A percentile compares a stretch with the other conserved stretches of the same genome.
Evolutionary conservation across 2,113 vertebrate genomes (phyloP).

Genomic region (Carassius auratus): DNA sequence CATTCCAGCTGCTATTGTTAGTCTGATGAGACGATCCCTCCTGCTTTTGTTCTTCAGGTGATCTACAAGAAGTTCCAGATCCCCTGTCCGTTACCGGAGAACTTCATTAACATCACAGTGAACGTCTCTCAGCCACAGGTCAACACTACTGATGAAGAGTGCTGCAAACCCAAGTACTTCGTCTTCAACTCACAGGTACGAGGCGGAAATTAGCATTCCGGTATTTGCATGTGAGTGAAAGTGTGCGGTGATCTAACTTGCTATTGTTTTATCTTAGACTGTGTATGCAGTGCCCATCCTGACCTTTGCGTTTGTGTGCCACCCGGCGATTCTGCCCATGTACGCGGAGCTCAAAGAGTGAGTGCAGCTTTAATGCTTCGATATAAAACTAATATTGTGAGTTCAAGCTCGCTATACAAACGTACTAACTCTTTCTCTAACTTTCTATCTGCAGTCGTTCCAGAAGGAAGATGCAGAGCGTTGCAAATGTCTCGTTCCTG

Average conservation of each 20-base stretch:
- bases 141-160: slow-evolving; percentile 69
- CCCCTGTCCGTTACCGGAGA: slow-evolving; percentile 79
- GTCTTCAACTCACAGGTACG: slow-evolving; percentile 91
- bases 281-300: slow-evolving; percentile 95
- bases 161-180: slow-evolving; percentile 89
- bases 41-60: slow-evolving; percentile 78
- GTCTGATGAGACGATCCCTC: background rate
- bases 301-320: slow-evolving; percentile 96
- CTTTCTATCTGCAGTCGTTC: slow-evolving; percentile 80
- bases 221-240: background rate
- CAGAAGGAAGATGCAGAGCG: slow-evolving; percentile 91
- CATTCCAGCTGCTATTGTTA: background rate
- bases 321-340: slow-evolving; percentile 95
- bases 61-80: slow-evolving; percentile 97
- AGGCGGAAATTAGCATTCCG: background rate
- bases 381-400: background rate
- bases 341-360: slow-evolving; percentile 96
- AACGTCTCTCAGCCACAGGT: slow-evolving; percentile 68
- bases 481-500: slow-evolving; percentile 95
- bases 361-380: slow-evolving; percentile 55
- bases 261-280: slow-evolving; percentile 76
- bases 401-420: background rate
- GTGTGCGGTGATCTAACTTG: background rate
- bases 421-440: slow-evolving; percentile 13
- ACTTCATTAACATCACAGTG: slow-evolving; percentile 71